phyloP scores from a whole-genome alignment of 2,888 invertebrate species.

The Listrodromus nycthemerus region DNA sequence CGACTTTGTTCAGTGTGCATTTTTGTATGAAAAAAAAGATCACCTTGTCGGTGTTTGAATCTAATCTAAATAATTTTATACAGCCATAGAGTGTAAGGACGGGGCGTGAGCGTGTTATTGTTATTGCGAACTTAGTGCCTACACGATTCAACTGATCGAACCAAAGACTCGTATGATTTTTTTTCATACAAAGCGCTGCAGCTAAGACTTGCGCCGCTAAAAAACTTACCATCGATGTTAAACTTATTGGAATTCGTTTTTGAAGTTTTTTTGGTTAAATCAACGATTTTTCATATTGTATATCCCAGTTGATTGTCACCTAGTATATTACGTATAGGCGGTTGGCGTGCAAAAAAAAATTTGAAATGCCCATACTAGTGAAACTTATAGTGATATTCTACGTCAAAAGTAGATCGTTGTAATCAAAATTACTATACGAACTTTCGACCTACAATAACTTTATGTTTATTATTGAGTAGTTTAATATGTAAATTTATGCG shows the following conservation, averaged over 20 bases:
- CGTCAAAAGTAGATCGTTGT: constrained; percentile 50
- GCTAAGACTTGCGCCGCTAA: constrained; percentile 3
- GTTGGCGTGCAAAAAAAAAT: constrained; percentile 12
- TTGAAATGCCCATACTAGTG: constrained; percentile 31
- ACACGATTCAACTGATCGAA: constrained; percentile 58
- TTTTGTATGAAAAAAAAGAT: constrained; percentile 45
- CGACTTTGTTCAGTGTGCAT: constrained; percentile 36
- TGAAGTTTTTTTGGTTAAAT: constrained; percentile 30
- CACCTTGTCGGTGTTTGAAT: constrained; percentile 38
- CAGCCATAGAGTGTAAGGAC: constrained; percentile 46
- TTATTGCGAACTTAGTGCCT: constrained; percentile 63
- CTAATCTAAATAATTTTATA: constrained; percentile 58
- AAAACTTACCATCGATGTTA: constrained; percentile 41
- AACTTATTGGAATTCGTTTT: constrained; percentile 25
- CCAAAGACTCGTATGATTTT: constrained; percentile 61
- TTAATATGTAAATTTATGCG: constrained; percentile 35
- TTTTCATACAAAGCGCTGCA: constrained; percentile 30
- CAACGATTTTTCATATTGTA: constrained; percentile 39
- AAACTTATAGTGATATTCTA: constrained; percentile 56
- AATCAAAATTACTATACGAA: constrained; percentile 53
- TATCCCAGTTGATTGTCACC: constrained; percentile 39
- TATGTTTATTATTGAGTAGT: constrained; percentile 22
- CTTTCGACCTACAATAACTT: constrained; percentile 30
- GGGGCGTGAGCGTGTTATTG: constrained; percentile 39
- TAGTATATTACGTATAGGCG: constrained; percentile 22